Evolutionary conservation across 2,797 vertebrate species (phyloP).

Genomic region (Hydrocynus forskahlii): DNA sequence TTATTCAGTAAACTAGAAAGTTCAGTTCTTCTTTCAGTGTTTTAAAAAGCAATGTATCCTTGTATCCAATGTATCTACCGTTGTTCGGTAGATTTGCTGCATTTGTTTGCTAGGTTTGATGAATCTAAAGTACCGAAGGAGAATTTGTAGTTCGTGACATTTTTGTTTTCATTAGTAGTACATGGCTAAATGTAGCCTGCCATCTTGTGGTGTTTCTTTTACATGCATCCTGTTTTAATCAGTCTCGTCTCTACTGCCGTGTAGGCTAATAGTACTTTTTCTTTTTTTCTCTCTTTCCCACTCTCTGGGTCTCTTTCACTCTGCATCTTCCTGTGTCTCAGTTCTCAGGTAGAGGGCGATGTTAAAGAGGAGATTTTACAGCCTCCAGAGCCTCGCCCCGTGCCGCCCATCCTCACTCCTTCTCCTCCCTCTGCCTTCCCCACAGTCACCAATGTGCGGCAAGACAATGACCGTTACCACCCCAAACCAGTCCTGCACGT

Average conservation of each 20-base stretch:
- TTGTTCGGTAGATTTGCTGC: too few species aligned
- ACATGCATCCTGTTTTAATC: neutral
- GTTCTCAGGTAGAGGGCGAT: slow-evolving; percentile 92
- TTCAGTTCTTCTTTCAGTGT: neutral
- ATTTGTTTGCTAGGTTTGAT: too few species aligned
- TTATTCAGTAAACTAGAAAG: too few species aligned
- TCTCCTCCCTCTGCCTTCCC: slow-evolving; percentile 96
- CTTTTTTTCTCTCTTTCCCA: neutral
- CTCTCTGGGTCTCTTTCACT: neutral
- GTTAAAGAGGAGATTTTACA: slow-evolving; percentile 97
- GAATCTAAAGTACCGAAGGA: neutral
- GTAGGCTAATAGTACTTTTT: neutral
- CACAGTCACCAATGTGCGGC: slow-evolving; percentile 93
- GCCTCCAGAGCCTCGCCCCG: slow-evolving; percentile 93
- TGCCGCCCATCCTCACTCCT: slow-evolving; percentile 95
- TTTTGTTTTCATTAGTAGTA: neutral
- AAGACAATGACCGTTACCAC: slow-evolving; percentile 98
- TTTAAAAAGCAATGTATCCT: neutral
- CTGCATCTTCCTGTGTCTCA: slow-evolving; percentile 59
- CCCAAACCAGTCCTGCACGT: slow-evolving; percentile 95
- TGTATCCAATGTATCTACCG: too few species aligned
- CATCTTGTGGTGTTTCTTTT: slow-evolving; percentile 50
- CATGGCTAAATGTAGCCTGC: slow-evolving; percentile 20
- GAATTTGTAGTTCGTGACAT: neutral
- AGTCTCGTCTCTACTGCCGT: neutral